These are phyloP conservation scores for Argyrosomus japonicus DNA, from an alignment of 2,113 vertebrate genomes.

Conservation along the genomic window DNA sequence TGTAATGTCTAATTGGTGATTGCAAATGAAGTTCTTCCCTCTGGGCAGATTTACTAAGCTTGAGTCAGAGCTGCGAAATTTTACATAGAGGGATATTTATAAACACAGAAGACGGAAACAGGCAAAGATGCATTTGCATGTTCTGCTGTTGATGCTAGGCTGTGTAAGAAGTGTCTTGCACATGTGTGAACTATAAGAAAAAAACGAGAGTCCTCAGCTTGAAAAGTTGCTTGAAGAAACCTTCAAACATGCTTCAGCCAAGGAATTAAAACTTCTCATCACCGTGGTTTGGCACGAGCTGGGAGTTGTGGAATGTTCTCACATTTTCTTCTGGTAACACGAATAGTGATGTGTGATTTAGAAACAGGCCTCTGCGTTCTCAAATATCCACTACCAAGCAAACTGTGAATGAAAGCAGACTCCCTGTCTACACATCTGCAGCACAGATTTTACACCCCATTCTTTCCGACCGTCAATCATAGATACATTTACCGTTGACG, in stretches of 20 bases:
- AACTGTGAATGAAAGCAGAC: neutral
- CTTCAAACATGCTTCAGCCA: neutral
- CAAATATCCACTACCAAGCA: neutral
- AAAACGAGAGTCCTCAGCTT: neutral
- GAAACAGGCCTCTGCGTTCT: neutral
- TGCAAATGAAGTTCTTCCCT: no score
- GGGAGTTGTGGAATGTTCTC: neutral
- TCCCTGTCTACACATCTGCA: neutral
- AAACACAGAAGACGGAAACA: neutral
- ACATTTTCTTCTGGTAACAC: neutral
- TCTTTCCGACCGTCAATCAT: neutral
- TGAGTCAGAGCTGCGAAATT: neutral
- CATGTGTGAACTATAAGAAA: neutral
- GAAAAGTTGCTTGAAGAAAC: neutral
- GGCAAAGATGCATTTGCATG: neutral
- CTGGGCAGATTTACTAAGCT: no score
- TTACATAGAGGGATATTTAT: neutral
- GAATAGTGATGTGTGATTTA: neutral
- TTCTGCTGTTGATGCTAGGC: neutral
- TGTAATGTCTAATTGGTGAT: neutral
- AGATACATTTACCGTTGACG: neutral
- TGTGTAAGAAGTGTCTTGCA: neutral
- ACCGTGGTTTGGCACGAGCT: neutral
- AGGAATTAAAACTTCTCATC: neutral
- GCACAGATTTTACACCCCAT: neutral